A percentile compares a stretch with the other conserved stretches of the same genome.
phyloP scores from a whole-genome alignment of 2,888 invertebrate genomes.

The Sussaba pulchella region DNA sequence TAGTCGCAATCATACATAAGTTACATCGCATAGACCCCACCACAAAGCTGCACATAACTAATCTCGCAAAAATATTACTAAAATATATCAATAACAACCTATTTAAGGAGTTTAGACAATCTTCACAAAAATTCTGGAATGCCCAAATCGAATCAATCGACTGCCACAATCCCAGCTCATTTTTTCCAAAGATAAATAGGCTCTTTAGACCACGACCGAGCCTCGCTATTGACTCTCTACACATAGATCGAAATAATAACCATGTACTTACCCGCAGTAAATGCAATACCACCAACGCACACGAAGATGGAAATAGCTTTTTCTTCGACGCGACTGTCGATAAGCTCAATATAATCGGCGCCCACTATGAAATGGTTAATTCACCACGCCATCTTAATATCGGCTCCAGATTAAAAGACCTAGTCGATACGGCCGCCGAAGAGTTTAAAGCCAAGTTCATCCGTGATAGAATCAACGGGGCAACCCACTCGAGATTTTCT shows the following conservation, averaged over 20 bases:
- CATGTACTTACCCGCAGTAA: not conserved
- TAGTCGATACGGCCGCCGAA: not conserved
- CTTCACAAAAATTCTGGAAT: too few relatives aligned
- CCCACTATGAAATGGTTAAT: constrained; percentile 51
- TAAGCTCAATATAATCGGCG: constrained; percentile 58
- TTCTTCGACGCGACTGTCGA: not conserved
- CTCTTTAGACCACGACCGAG: constrained; percentile 12
- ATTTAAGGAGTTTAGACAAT: not conserved
- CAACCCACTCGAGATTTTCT: not conserved
- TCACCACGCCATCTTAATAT: constrained; percentile 45
- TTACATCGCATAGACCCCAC: too few relatives aligned
- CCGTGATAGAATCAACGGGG: too few relatives aligned
- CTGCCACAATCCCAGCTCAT: constrained; percentile 33
- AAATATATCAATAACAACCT: not conserved
- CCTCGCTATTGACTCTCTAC: not conserved
- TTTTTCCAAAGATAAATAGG: constrained; percentile 55
- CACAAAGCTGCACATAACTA: not conserved
- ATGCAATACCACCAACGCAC: not conserved
- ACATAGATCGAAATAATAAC: too few relatives aligned
- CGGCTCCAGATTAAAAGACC: not conserved
- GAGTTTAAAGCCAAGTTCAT: not conserved
- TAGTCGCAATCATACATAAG: too few relatives aligned
- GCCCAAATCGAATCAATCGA: constrained; percentile 37
- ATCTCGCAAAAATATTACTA: constrained; percentile 7
- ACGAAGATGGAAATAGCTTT: not conserved